These are phyloP conservation scores for Cataglyphis hispanica DNA, from an alignment of 1,140 invertebrate genomes.

Conservation along the genomic window DNA sequence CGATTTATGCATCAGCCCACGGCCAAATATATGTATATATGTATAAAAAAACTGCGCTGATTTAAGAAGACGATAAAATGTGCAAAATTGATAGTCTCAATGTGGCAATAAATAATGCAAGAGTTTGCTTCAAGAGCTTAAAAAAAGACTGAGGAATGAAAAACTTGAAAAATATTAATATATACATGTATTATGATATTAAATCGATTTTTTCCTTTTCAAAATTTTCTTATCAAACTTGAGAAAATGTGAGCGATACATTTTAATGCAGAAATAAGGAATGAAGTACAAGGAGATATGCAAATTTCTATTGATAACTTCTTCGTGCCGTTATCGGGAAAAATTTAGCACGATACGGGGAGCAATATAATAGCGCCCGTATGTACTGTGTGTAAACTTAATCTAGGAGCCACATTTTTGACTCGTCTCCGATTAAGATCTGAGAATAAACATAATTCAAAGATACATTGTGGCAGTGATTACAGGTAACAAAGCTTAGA, in stretches of 20 bases:
- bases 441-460: conserved; percentile 52
- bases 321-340: neutral
- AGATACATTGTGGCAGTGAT: conserved; percentile 49
- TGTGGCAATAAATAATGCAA: neutral
- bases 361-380: conserved; percentile 6
- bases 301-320: conserved; percentile 50
- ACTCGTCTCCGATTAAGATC: conserved; percentile 40
- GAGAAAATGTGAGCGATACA: neutral
- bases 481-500: conserved; percentile 55
- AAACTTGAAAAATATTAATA: neutral
- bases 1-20: conserved; percentile 37
- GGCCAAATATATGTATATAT: neutral
- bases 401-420: conserved; percentile 43
- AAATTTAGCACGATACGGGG: neutral
- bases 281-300: conserved; percentile 19
- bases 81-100: neutral
- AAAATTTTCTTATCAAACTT: neutral
- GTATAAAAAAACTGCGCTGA: neutral
- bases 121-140: neutral
- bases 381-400: conserved; percentile 16
- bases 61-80: conserved; percentile 44
- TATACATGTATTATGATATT: too few species aligned
- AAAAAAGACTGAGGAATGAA: neutral
- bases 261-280: conserved; percentile 6
- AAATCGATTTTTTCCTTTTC: neutral